phyloP scores from a whole-genome alignment of 1,140 invertebrate species.

The Pararge aegeria region DNA sequence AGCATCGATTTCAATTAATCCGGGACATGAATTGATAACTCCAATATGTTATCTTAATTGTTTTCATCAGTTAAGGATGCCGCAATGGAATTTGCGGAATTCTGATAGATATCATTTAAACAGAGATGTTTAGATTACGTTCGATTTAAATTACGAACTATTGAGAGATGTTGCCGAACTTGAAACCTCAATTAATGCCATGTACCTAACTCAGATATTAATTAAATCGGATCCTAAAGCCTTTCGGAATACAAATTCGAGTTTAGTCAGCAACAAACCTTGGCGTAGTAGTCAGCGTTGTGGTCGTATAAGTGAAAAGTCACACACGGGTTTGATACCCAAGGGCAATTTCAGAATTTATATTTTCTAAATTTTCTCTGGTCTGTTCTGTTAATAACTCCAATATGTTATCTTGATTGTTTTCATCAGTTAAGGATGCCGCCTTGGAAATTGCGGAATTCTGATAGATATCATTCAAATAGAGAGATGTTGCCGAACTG shows the following conservation, averaged over 20 bases:
- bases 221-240: too few relatives aligned
- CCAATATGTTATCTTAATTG: constrained; percentile 15
- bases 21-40: constrained; percentile 13
- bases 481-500: neutral
- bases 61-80: neutral
- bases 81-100: neutral
- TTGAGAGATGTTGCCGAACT: neutral
- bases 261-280: too few relatives aligned
- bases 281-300: too few relatives aligned
- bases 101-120: neutral
- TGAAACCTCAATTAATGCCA: too few relatives aligned
- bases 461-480: neutral
- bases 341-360: too few relatives aligned
- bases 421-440: neutral
- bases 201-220: too few relatives aligned
- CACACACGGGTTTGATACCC: too few relatives aligned
- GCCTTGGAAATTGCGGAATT: neutral
- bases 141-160: neutral
- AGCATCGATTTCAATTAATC: constrained; percentile 12
- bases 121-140: neutral
- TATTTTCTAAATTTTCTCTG: too few relatives aligned
- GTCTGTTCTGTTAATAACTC: constrained; percentile 15
- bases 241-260: too few relatives aligned
- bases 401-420: constrained; percentile 14
- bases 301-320: too few relatives aligned